Evolutionary conservation across 2,113 vertebrate species (phyloP).

Genomic region (Psilopsiagon aurifrons): DNA sequence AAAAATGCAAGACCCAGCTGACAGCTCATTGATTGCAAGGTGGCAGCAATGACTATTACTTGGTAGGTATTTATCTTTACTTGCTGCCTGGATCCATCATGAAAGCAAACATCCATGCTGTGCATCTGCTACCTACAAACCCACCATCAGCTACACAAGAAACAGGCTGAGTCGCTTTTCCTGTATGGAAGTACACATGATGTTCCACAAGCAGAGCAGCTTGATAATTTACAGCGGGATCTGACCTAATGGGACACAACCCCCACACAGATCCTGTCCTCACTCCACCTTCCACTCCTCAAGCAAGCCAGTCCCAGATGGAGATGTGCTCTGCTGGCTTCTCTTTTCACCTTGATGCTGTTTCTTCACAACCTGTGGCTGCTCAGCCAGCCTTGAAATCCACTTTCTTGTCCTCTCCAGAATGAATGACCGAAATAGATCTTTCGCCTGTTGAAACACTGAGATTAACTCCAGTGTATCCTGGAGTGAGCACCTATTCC

Average conservation of each 20-base stretch:
- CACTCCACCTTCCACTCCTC: background rate
- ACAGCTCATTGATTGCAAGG: background rate
- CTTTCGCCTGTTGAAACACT: background rate
- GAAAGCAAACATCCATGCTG: slow-evolving; percentile 55
- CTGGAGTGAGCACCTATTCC: background rate
- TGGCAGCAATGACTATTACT: background rate
- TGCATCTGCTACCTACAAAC: slow-evolving; percentile 7
- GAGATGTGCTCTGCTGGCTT: background rate
- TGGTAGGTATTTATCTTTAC: slow-evolving; percentile 51
- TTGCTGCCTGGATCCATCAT: slow-evolving; percentile 13
- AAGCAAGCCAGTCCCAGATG: background rate
- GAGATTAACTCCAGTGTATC: background rate
- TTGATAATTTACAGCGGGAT: background rate
- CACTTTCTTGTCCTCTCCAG: background rate
- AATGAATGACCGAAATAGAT: background rate
- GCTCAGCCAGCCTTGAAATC: background rate
- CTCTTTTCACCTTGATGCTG: background rate
- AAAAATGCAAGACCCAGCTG: slow-evolving; percentile 61
- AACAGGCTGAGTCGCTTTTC: background rate
- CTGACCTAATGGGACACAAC: background rate
- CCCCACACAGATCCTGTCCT: background rate
- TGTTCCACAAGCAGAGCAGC: background rate
- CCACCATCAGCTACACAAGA: background rate
- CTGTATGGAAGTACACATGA: rapidly evolving
- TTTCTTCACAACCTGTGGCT: background rate